Conservation (phyloP, 1,140 invertebrate genomes). For the Drosophila azteca region DNA sequence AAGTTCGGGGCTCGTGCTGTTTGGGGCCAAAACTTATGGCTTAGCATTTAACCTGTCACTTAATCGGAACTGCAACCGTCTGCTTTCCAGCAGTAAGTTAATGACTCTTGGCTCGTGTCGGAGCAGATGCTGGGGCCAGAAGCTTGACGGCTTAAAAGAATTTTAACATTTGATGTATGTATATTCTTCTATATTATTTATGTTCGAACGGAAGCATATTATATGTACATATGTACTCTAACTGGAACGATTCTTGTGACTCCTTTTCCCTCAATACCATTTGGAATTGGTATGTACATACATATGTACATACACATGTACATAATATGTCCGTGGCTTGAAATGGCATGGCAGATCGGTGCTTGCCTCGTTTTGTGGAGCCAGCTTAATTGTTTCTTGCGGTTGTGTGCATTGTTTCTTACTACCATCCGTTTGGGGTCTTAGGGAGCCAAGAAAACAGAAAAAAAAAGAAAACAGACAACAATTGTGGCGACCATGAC, state of each 20-base stretch:
- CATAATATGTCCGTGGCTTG: neutral
- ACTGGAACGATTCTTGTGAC: constrained; percentile 7
- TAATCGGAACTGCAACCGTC: constrained; percentile 59
- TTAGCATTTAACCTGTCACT: constrained; percentile 78
- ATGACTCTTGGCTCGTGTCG: constrained; percentile 44
- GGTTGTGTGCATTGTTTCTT: constrained; percentile 48
- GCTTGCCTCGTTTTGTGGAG: constrained; percentile 36
- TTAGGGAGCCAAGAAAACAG: constrained; percentile 11
- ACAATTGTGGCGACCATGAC: constrained; percentile 59
- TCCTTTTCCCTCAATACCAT: constrained; percentile 12
- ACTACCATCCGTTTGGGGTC: constrained; percentile 24
- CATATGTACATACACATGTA: neutral
- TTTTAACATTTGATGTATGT: neutral
- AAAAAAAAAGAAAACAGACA: neutral
- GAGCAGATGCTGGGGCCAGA: constrained; percentile 28
- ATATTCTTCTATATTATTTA: neutral
- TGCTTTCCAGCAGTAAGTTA: constrained; percentile 45
- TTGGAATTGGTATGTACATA: constrained; percentile 1
- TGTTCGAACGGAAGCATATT: too few species aligned
- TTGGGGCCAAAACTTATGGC: constrained; percentile 56
- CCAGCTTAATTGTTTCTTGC: constrained; percentile 65
- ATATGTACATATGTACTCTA: too few species aligned
- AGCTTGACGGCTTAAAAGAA: neutral
- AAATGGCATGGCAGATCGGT: constrained; percentile 25
- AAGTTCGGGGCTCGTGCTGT: constrained; percentile 67